phyloP scores from a whole-genome alignment of 2,113 vertebrate genomes.

The Patagioenas fasciata region DNA sequence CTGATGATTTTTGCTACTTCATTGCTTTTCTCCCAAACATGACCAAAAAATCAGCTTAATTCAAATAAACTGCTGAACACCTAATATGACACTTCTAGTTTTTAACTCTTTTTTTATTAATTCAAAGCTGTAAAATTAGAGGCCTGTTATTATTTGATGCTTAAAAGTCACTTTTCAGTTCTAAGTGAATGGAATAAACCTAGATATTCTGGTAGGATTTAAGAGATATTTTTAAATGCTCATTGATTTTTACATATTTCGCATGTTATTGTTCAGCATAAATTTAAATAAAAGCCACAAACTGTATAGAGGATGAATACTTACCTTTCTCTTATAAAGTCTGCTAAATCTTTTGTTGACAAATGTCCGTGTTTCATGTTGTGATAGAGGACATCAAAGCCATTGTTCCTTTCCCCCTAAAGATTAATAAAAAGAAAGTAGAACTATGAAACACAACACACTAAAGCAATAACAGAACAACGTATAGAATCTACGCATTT shows the following conservation, averaged over 20 bases:
- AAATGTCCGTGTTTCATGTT: conserved; percentile 98
- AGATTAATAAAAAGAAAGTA: conserved; percentile 39
- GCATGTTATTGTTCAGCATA: neutral
- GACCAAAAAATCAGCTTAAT: neutral
- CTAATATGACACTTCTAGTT: neutral
- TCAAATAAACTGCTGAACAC: neutral
- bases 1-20: neutral
- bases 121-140: neutral
- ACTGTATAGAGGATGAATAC: conserved; percentile 11
- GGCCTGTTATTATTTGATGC: neutral
- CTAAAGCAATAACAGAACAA: neutral
- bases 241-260: neutral
- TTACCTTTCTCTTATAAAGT: conserved; percentile 98
- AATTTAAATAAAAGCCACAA: neutral
- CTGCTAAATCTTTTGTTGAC: conserved; percentile 94
- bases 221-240: neutral
- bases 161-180: neutral
- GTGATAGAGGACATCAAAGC: conserved; percentile 96
- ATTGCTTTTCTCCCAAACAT: neutral
- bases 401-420: conserved; percentile 97
- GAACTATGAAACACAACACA: neutral
- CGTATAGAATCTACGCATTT: neutral
- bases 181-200: neutral
- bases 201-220: neutral
- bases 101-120: neutral